Conservation (phyloP, 2,113 vertebrate genomes). For the Abramis brama region DNA sequence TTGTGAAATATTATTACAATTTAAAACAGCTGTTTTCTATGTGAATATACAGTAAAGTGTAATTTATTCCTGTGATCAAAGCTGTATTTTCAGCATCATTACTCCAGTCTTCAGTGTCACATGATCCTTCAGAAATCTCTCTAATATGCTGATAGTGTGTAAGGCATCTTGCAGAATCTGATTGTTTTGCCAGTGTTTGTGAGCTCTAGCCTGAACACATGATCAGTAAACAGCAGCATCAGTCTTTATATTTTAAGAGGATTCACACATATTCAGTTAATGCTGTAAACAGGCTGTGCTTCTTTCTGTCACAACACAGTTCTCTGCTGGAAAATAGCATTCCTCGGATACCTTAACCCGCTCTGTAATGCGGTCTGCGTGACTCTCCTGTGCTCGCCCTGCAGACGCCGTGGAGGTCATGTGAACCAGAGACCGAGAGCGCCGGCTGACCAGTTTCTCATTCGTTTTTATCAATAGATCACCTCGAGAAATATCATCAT, state of each 20-base stretch:
- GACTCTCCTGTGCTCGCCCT: slow-evolving; percentile 12
- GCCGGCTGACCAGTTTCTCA: neutral
- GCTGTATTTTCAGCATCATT: too few relatives aligned
- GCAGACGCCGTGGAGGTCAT: neutral
- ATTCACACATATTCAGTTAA: slow-evolving; percentile 7
- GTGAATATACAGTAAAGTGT: neutral
- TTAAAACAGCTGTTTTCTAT: neutral
- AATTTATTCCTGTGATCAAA: too few relatives aligned
- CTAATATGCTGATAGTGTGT: neutral
- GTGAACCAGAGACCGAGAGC: too few relatives aligned
- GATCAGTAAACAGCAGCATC: neutral
- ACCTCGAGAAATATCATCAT: neutral
- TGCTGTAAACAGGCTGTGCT: slow-evolving; percentile 25
- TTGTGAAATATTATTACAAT: neutral
- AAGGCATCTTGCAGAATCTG: neutral
- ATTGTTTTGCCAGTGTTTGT: neutral
- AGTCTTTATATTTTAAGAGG: neutral
- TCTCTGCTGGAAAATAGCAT: slow-evolving; percentile 28
- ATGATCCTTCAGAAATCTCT: neutral
- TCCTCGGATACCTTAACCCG: slow-evolving; percentile 1
- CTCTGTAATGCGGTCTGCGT: slow-evolving; percentile 8
- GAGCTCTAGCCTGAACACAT: neutral
- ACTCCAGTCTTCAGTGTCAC: too few relatives aligned
- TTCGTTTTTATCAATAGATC: neutral
- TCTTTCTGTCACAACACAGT: neutral